Evolutionary conservation across 1,140 invertebrate genomes (phyloP).

Genomic region (Theocolax elegans): DNA sequence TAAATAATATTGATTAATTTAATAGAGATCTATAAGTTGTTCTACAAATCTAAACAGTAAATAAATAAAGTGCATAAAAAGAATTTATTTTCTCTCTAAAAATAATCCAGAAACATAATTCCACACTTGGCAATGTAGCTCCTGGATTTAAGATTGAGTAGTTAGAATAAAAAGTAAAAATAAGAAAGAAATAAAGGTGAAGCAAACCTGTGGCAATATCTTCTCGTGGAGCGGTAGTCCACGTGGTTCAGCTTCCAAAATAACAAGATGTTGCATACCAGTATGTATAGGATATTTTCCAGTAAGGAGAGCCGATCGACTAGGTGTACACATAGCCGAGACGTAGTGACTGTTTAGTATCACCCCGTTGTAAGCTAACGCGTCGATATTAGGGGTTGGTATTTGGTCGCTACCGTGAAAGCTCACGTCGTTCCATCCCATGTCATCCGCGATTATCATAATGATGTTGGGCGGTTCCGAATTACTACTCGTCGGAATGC

Average conservation of each 20-base stretch:
- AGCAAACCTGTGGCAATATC: conserved; percentile 74
- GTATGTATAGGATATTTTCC: conserved; percentile 86
- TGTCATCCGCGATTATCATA: conserved; percentile 72
- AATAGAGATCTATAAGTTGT: too few species aligned
- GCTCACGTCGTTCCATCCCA: conserved; percentile 90
- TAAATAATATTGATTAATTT: too few species aligned
- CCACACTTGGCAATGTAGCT: too few species aligned
- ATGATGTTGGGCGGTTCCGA: conserved; percentile 69
- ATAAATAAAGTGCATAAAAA: too few species aligned
- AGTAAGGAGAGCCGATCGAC: conserved; percentile 80
- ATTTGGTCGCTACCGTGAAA: conserved; percentile 89
- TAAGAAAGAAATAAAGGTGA: neutral
- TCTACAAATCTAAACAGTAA: too few species aligned
- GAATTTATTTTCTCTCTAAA: too few species aligned
- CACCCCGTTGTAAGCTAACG: conserved; percentile 81
- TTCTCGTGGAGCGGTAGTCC: conserved; percentile 79
- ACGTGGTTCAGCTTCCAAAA: conserved; percentile 78
- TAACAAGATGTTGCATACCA: conserved; percentile 82
- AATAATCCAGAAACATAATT: too few species aligned
- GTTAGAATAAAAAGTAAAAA: too few species aligned
- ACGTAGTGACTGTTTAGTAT: conserved; percentile 82
- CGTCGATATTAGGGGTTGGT: conserved; percentile 86
- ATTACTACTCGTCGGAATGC: conserved; percentile 63
- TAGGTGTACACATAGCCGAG: conserved; percentile 82
- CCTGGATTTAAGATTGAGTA: too few species aligned